These are phyloP conservation scores for Cepaea nemoralis DNA, from an alignment of 1,140 invertebrate species.

Conservation along the genomic window DNA sequence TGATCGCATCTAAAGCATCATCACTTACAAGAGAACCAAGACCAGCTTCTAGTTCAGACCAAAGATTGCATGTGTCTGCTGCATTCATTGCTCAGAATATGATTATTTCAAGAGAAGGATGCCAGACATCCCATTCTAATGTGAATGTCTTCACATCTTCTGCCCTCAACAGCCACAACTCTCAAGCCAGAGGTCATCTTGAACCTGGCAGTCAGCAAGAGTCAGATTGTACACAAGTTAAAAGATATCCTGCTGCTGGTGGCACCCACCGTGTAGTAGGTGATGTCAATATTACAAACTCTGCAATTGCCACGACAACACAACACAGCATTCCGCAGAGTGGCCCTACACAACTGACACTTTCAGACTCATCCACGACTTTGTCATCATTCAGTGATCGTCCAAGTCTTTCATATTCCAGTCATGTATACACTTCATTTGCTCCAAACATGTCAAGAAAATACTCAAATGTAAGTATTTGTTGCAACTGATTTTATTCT, in stretches of 20 bases:
- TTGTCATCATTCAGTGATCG: not conserved
- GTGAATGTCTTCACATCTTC: not conserved
- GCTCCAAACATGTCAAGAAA: not conserved
- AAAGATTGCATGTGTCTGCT: not conserved
- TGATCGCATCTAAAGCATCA: too few species aligned
- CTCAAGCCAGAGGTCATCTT: not conserved
- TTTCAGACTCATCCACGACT: not conserved
- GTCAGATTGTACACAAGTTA: not conserved
- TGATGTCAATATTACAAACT: not conserved
- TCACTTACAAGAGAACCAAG: too few species aligned
- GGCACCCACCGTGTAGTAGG: not conserved
- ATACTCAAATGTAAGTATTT: constrained; percentile 7
- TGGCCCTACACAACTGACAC: not conserved
- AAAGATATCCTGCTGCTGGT: not conserved
- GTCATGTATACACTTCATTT: not conserved
- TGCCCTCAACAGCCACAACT: not conserved
- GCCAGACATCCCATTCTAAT: not conserved
- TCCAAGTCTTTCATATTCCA: not conserved
- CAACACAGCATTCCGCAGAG: not conserved
- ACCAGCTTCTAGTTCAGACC: not conserved
- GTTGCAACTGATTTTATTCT: not conserved
- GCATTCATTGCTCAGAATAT: too few species aligned
- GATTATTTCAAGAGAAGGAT: not conserved
- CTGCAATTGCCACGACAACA: not conserved
- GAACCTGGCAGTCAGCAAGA: not conserved